A percentile compares a stretch with the other conserved stretches of the same genome.
These are phyloP conservation scores for Gallinago solitaria DNA, from an alignment of 2,797 vertebrate genomes.

Conservation along the genomic window DNA sequence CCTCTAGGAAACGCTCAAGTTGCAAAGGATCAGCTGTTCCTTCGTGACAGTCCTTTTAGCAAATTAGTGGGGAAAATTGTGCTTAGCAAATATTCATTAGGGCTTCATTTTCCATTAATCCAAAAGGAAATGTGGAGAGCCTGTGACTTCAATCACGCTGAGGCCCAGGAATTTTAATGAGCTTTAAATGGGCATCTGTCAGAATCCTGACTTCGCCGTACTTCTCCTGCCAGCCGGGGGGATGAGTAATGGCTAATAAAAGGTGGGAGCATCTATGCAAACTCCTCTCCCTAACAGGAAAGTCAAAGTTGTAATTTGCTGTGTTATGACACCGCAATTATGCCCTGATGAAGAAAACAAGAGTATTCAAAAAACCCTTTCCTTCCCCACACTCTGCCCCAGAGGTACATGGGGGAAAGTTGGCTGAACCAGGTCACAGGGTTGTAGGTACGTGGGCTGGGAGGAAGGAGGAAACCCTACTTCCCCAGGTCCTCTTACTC, in stretches of 20 bases:
- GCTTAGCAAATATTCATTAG: constrained; percentile 77
- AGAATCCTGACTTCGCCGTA: constrained; percentile 66
- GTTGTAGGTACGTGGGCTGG: background rate
- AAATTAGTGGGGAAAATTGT: constrained; percentile 72
- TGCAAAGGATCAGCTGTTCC: constrained; percentile 65
- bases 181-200: constrained; percentile 80
- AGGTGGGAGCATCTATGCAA: constrained; percentile 52
- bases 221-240: constrained; percentile 66
- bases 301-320: constrained; percentile 72
- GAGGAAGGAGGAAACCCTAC: background rate
- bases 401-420: background rate
- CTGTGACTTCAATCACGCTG: constrained; percentile 74
- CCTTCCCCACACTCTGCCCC: background rate
- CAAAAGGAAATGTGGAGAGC: constrained; percentile 71
- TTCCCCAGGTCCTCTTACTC: background rate
- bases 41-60: constrained; percentile 69
- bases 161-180: constrained; percentile 77
- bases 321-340: constrained; percentile 70
- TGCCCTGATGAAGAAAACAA: constrained; percentile 52
- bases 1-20: constrained; percentile 47
- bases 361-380: constrained; percentile 22
- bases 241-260: constrained; percentile 74
- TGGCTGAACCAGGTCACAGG: background rate
- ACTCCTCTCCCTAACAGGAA: constrained; percentile 64
- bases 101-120: constrained; percentile 76